A percentile compares a stretch with the other conserved stretches of the same genome.
Evolutionary conservation across 2,888 invertebrate species (phyloP).

Genomic region (Pharmacophagus antenor): DNA sequence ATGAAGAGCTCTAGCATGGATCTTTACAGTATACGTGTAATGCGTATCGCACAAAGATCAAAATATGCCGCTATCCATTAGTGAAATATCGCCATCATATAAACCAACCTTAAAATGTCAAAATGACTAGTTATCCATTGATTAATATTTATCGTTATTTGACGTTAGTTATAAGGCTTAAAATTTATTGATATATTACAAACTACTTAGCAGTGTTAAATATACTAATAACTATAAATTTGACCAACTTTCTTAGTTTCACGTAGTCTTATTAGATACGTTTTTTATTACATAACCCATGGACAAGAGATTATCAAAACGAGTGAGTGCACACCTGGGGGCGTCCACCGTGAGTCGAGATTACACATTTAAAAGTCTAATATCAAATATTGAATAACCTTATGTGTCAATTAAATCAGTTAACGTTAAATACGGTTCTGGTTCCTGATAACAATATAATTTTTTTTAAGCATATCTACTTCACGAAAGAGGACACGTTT

Average conservation of each 20-base stretch:
- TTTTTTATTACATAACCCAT: conserved; percentile 20
- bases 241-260: conserved; percentile 10
- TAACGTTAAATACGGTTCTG: neutral
- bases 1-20: neutral
- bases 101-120: conserved; percentile 4
- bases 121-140: conserved; percentile 1
- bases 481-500: neutral
- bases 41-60: neutral
- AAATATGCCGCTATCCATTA: neutral
- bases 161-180: conserved; percentile 50
- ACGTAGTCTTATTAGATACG: conserved; percentile 13
- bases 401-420: conserved; percentile 15
- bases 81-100: neutral
- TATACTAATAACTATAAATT: conserved; percentile 22
- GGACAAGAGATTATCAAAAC: conserved; percentile 19
- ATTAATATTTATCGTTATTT: conserved; percentile 74
- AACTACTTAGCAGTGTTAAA: conserved; percentile 10
- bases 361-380: conserved; percentile 24
- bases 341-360: conserved; percentile 7
- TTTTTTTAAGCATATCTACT: neutral
- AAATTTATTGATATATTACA: neutral
- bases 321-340: conserved; percentile 14
- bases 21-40: neutral
- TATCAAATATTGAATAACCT: conserved; percentile 21
- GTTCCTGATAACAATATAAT: neutral